Conservation (phyloP, 2,113 vertebrate species). For the Pavo muticus region DNA sequence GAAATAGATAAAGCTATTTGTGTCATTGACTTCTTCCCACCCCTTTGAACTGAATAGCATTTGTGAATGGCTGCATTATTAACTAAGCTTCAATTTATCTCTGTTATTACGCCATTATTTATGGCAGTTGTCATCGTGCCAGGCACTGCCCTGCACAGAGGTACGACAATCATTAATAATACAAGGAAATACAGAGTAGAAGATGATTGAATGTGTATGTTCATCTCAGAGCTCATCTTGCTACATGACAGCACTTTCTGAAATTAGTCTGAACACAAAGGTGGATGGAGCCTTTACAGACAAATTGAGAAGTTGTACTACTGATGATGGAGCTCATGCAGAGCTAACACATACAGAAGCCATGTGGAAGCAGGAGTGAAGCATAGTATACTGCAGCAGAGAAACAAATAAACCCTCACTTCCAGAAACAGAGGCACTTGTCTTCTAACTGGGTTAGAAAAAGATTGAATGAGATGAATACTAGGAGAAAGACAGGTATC, state of each 20-base stretch:
- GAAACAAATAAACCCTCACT: background rate
- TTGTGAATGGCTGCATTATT: background rate
- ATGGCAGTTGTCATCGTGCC: background rate
- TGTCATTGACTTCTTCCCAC: background rate
- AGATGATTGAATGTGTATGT: background rate
- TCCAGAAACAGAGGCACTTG: background rate
- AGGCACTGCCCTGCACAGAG: background rate
- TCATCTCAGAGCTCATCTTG: background rate
- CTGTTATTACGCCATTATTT: background rate
- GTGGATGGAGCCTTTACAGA: background rate
- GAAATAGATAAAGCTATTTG: background rate
- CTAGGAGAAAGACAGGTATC: background rate
- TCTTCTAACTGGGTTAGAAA: background rate
- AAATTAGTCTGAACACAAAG: background rate
- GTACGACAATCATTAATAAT: rapidly evolving
- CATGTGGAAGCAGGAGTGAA: background rate
- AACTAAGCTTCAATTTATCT: background rate
- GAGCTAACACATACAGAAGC: background rate
- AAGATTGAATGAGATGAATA: background rate
- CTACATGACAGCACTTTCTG: background rate
- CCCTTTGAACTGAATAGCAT: background rate
- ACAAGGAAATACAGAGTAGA: background rate
- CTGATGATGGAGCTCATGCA: background rate
- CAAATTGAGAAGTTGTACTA: background rate
- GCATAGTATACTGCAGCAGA: background rate